Evolutionary conservation across 2,888 invertebrate species (phyloP), one percentile per base, ranked within the genome.

Genomic region (Heteropelma amictum): DNA sequence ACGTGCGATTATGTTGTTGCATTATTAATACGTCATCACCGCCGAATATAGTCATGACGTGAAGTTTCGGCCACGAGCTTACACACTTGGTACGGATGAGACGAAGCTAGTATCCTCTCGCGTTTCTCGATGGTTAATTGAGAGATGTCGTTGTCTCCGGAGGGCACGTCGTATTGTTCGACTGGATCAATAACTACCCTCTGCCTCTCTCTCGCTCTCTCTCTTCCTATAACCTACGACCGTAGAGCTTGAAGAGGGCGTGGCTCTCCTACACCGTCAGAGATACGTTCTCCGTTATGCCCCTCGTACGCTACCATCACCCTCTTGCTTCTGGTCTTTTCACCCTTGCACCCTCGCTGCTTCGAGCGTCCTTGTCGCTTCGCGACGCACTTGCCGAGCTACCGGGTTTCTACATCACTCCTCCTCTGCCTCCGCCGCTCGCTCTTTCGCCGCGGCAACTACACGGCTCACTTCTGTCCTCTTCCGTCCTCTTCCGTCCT

Each of bases 151-250:
- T 86, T 85, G 87, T 87, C 87, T 87, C 85, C 83, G 78, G 83
- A 83, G 83, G 82, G 83, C 83, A 81, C 83, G 83, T 84, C 84
- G 86, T 85, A 88, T 88, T 88, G 88, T 87, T 85, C 84, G 64
- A 67, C 79, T 79, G 88, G 88, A 88, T 89, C 89, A 88, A 89
- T 89, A 89, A 87, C 85, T 82, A 80, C 84, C 82, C 85, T 72
- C 68, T 35, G 58, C 38, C 33, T 53, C 33, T 58, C 35, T 58
- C 47, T 67, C 67, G 17, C 42, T 54, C 26, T 35, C 77, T 76
- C 76, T 64, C 71, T 82, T 82, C 83, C 86, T 87, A 85, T 85
- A 85, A 84, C 83, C 86, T 84, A 85, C 85, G 83, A 82, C 81
- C 82, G 82, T 81, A 81, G 83, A 85, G 86, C 86, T 85, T 84